Evolutionary conservation across 1,140 invertebrate genomes (phyloP), one percentile per base, ranked within the genome.

Genomic region (Habropoda laboriosa): DNA sequence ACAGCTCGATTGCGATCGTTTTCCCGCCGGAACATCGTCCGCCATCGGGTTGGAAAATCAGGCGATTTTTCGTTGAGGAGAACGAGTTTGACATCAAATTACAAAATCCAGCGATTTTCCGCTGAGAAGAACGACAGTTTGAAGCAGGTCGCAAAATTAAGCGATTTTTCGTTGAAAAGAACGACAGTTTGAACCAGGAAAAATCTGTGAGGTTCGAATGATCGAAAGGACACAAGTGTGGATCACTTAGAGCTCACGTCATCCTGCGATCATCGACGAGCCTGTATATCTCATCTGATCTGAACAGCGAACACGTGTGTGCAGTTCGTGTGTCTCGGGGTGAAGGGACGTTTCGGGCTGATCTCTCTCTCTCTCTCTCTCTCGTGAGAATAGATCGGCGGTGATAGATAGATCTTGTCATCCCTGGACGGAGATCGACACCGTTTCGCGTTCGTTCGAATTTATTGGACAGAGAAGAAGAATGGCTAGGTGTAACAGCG

Each of bases 211-310:
- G 32, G 30, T 8, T 63, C 72, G 35, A 38, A 42, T 21, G 75
- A 71, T 78, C 75, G 45, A 78, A 24, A 60, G 67, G 27, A 42
- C 75, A 42, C 55, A n/a, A n/a, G n/a, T n/a, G 75, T 40, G 55
- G 51, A 32, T 21, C 30, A 7, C 10, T n/a, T n/a, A n/a, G 7
- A 21, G 27, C n/a, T 47, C 57, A 0, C 30, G 61, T 77, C 13
- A 45, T 58, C 42, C 64, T 70, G 75, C 75, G 66, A 78, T 58
- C 66, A 21, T 13, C 4, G 24, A 8, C 1, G 24, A n/a, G 21
- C 18, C 24, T 38, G 30, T 21, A 51, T 18, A n/a, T 4, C 5
- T 30, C 49, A n/a, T 4, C 5, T 30, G 55, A 35, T 58, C 55
- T 7, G 64, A 67, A 18, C 5, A 35, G 30, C 16, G 38, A 45